Conservation (phyloP, 1,140 invertebrate species). For the Glomeris maerens region DNA sequence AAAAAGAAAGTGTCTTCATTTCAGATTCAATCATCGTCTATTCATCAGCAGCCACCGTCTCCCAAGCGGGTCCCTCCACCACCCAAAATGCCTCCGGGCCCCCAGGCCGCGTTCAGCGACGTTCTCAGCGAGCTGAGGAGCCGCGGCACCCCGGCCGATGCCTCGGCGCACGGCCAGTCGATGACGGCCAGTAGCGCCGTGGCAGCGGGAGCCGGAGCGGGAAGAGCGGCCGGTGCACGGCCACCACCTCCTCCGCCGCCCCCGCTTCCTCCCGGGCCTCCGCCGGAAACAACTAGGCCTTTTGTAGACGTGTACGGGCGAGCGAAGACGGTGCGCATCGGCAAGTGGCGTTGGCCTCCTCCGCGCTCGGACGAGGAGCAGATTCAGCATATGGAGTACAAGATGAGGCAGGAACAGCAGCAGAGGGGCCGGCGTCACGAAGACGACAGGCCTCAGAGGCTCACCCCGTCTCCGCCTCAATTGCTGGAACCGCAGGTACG, state of each 20-base stretch:
- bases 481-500: too few species aligned
- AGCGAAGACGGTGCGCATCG: constrained; percentile 87
- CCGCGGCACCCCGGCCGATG: constrained; percentile 24
- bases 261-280: constrained; percentile 66
- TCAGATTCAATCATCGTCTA: too few species aligned
- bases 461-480: too few species aligned
- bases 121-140: constrained; percentile 41
- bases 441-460: constrained; percentile 9
- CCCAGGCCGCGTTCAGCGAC: constrained; percentile 38
- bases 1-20: too few species aligned
- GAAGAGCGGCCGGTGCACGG: not conserved
- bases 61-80: constrained; percentile 1
- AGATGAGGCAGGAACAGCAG: constrained; percentile 57
- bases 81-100: constrained; percentile 13
- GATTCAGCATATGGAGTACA: constrained; percentile 60
- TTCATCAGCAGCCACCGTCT: too few species aligned
- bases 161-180: too few species aligned
- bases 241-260: constrained; percentile 44
- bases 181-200: not conserved
- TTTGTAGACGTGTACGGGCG: constrained; percentile 81
- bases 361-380: constrained; percentile 43
- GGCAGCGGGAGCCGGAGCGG: not conserved
- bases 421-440: constrained; percentile 12
- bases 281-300: constrained; percentile 47
- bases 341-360: constrained; percentile 93